Evolutionary conservation across 2,797 vertebrate genomes (phyloP).

Genomic region (Anabas testudineus): DNA sequence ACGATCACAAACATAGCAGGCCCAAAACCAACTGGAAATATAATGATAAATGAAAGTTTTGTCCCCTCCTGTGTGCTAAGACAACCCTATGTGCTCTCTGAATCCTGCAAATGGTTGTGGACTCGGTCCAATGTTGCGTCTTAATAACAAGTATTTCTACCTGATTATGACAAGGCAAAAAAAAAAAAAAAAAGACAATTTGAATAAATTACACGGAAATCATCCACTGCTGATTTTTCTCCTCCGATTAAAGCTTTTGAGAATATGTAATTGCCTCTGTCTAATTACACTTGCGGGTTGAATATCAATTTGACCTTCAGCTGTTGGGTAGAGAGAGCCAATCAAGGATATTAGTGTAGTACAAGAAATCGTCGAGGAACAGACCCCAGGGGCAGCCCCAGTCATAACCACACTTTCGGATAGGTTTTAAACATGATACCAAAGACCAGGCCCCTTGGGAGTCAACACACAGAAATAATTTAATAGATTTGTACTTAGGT

Average conservation of each 20-base stretch:
- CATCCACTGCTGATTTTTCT: conserved; percentile 81
- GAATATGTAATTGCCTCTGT: conserved; percentile 85
- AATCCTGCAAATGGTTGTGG: conserved; percentile 31
- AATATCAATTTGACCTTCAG: conserved; percentile 95
- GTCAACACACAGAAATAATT: conserved; percentile 83
- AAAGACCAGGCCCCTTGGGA: conserved; percentile 79
- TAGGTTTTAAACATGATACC: conserved; percentile 87
- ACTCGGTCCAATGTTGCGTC: conserved; percentile 52
- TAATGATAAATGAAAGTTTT: conserved; percentile 49
- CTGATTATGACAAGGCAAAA: conserved; percentile 77
- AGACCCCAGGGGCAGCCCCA: conserved; percentile 88
- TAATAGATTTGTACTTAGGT: conserved; percentile 85
- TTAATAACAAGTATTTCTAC: conserved; percentile 70
- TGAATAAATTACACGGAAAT: conserved; percentile 86
- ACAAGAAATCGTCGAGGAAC: conserved; percentile 87
- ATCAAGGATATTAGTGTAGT: conserved; percentile 91
- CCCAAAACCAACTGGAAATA: conserved; percentile 55
- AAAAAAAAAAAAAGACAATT: conserved; percentile 70
- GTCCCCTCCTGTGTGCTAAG: conserved; percentile 45
- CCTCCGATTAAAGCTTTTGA: conserved; percentile 83
- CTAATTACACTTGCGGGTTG: conserved; percentile 90
- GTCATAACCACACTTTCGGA: conserved; percentile 87
- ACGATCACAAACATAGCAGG: conserved; percentile 48
- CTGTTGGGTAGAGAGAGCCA: conserved; percentile 91
- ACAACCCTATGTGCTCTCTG: conserved; percentile 24